Evolutionary conservation across 2,113 vertebrate genomes (phyloP), one percentile per base, ranked within the genome.

Genomic region (Orthochromis indermauri): DNA sequence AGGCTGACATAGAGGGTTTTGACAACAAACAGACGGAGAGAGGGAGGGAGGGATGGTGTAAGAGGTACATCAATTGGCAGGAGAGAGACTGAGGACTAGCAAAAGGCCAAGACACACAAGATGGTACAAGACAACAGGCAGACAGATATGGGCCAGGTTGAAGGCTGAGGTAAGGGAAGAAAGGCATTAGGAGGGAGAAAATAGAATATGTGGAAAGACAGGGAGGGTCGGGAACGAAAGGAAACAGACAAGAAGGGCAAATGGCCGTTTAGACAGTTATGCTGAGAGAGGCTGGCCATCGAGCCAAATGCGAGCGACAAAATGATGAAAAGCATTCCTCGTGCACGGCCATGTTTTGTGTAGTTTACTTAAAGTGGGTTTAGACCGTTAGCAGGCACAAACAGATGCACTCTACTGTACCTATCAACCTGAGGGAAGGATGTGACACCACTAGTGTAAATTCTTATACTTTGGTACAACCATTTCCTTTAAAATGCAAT

Each of bases 121-220:
- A 94, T 86, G 92, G 86, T 89, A 92, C 85, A 66, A 91, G 91
- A 94, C 93, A 93, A 84, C 89, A 81, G 66, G 83, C 66, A 53
- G 91, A 94, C 88, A 94, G 94, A 94, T 89, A 90, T 92, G 88
- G 91, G 90, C 86, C 91, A 93, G 81, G 86, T 84, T 94, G 93
- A 94, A 54, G 85, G 87, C 87, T 83, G 91, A 89, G 89, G 90
- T 73, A 83, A 68, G 73, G 61, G 84, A 86, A 86, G 53, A 88
- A 54, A 42, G 47, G 84, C 53, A 54, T 40, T 81, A 54, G 80
- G 28, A 57, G 79, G 63, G 40, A 37, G 68, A 66, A 76, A 66
- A 87, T 24, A 24, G 80, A 78, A 33, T 78, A 92, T 76, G 21
- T 7, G 47, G 80, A 68, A 81, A 87, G 91, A 93, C 68, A 88